Base-by-base conservation (phyloP, 92 coral and sea anemone genomes). In the Heteractis magnifica region DNA sequence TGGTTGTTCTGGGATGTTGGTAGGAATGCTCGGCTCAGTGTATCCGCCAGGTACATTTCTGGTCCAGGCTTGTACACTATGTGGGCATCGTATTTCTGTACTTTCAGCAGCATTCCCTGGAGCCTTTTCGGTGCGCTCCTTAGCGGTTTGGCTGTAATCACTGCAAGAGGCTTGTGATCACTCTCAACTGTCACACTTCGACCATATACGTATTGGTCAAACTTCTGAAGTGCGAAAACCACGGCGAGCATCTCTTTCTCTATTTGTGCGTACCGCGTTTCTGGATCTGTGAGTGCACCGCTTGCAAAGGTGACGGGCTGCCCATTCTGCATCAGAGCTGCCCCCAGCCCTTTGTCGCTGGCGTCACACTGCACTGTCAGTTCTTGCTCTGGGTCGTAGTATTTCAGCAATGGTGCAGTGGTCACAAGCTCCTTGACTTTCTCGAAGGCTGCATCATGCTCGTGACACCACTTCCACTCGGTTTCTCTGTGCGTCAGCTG, bases 341-440 rank as follows among this genome's bases (percentile, higher is more conserved):
- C 85, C 41, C 81, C 81, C 26, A 80, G 85, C 49, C 87, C 84
- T 60, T 77, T 87, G 7, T 87, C 90, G 48, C 79, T 82, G n/a
- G 86, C 88, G n/a, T 88, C 91, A 44, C 88, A 88, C 56, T 85
- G 86, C 8, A 88, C n/a, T 13, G 86, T 80, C 56, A 88, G 81
- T 19, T 84, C 89, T 51, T 76, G 84, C 26, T 65, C 88, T 14
- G 91, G 91, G 77, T 79, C 34, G 59, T 88, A 83, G 72, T 88
- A 83, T 56, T 52, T 79, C 58, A 84, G 79, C 51, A 84, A 41
- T 5, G 83, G 91, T 58, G 91, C 80, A 16, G 18, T 19, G 6
- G 88, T 79, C 59, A 53, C 59, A 53, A 53, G 59, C 59, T 53
- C 59, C 59, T 53, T 53, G 1, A 1, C 1, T 7, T 53, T 53